Percentiles rank a stretch among this genome's conserved stretches.
phyloP scores from a whole-genome alignment of 2,888 invertebrate genomes.

The Rapana venosa region DNA sequence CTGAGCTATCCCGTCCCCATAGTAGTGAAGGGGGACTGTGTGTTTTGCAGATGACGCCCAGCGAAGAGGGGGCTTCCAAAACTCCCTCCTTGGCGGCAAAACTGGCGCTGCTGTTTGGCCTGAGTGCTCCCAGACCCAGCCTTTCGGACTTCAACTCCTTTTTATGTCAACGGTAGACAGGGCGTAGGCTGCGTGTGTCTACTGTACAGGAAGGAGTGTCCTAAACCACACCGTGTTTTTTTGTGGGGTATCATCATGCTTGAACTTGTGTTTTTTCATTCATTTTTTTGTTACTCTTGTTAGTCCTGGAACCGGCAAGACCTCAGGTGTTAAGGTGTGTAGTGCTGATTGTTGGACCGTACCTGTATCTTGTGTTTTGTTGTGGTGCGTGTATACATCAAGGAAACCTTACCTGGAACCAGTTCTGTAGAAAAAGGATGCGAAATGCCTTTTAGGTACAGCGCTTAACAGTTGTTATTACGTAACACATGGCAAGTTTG shows the following conservation, averaged over 20 bases:
- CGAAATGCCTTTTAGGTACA: too few species aligned
- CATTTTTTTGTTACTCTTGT: not conserved
- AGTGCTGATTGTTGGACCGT: not conserved
- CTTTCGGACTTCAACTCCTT: constrained; percentile 43
- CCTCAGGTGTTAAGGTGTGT: not conserved
- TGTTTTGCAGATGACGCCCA: constrained; percentile 53
- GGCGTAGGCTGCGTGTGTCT: not conserved
- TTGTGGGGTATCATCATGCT: too few species aligned
- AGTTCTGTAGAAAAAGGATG: too few species aligned
- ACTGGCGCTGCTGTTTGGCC: constrained; percentile 52
- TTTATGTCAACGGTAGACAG: not conserved
- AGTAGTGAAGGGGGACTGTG: too few species aligned
- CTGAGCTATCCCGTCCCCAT: too few species aligned
- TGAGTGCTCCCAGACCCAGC: constrained; percentile 51
- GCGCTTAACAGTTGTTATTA: too few species aligned
- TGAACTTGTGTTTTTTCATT: too few species aligned
- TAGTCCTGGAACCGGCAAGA: not conserved
- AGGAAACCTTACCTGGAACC: too few species aligned
- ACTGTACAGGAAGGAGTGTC: not conserved
- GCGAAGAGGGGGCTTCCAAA: constrained; percentile 44
- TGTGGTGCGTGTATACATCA: too few species aligned
- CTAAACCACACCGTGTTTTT: too few species aligned
- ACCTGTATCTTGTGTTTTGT: not conserved
- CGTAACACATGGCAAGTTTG: too few species aligned
- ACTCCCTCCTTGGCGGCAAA: constrained; percentile 48